Conservation (phyloP, 2,797 vertebrate species). For the Semotilus atromaculatus region DNA sequence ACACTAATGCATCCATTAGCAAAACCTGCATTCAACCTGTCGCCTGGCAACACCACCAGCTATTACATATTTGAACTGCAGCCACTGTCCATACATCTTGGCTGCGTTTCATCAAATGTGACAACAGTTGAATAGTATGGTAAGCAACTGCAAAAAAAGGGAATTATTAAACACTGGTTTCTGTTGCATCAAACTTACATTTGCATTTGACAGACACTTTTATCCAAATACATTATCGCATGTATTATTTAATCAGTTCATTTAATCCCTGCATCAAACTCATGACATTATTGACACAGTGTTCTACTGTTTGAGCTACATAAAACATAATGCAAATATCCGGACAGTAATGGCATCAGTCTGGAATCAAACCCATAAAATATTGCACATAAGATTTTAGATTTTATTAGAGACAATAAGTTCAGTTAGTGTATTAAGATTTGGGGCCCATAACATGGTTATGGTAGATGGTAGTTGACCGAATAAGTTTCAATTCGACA, state of each 20-base stretch:
- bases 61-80: not conserved
- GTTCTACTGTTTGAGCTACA: not conserved
- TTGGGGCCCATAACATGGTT: too few relatives aligned
- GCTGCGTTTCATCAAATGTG: not conserved
- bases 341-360: too few relatives aligned
- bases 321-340: not conserved
- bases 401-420: not conserved
- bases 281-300: not conserved
- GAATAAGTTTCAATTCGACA: not conserved
- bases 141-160: not conserved
- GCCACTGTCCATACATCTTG: slow-evolving; percentile 1
- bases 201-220: not conserved
- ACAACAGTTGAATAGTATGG: not conserved
- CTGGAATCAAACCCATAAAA: not conserved
- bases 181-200: not conserved
- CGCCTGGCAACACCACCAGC: slow-evolving; percentile 12
- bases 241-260: not conserved
- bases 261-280: not conserved
- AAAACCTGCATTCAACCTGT: slow-evolving; percentile 14
- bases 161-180: not conserved
- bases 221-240: not conserved
- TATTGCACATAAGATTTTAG: not conserved
- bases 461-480: too few relatives aligned
- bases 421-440: too few relatives aligned
- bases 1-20: slow-evolving; percentile 18